phyloP scores from a whole-genome alignment of 2,888 invertebrate species.

The Pterostichus madidus region DNA sequence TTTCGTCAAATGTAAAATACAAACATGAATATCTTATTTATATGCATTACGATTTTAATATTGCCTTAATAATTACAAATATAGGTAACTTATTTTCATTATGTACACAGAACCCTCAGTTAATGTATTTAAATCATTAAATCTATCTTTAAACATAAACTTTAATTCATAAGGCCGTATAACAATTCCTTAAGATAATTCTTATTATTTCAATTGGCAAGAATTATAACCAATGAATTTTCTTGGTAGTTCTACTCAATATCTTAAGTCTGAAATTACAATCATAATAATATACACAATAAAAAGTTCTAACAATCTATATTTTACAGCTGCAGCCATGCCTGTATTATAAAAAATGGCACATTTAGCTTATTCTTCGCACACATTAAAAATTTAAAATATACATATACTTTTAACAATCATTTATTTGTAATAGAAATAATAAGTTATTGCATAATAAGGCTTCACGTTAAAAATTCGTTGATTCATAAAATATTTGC shows the following conservation, averaged over 20 bases:
- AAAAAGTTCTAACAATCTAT: slow-evolving; percentile 45
- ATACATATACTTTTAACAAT: slow-evolving; percentile 50
- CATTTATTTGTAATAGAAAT: slow-evolving; percentile 45
- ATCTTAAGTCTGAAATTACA: slow-evolving; percentile 26
- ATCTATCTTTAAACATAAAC: slow-evolving; percentile 14
- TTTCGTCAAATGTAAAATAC: slow-evolving; percentile 28
- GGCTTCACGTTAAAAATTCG: slow-evolving; percentile 48
- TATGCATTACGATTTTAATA: slow-evolving; percentile 47
- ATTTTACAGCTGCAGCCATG: slow-evolving; percentile 55
- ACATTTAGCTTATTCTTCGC: slow-evolving; percentile 52
- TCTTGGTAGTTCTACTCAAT: slow-evolving; percentile 48
- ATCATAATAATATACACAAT: slow-evolving; percentile 39
- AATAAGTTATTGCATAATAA: slow-evolving; percentile 53
- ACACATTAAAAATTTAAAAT: slow-evolving; percentile 43
- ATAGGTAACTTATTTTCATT: slow-evolving; percentile 66
- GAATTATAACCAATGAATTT: slow-evolving; percentile 61
- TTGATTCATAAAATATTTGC: slow-evolving; percentile 47
- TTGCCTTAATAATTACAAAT: slow-evolving; percentile 59
- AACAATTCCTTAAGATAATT: slow-evolving; percentile 45
- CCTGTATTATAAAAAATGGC: slow-evolving; percentile 64
- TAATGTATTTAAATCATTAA: slow-evolving; percentile 18
- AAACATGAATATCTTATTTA: slow-evolving; percentile 33
- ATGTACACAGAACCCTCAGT: slow-evolving; percentile 64
- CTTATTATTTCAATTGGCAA: slow-evolving; percentile 65
- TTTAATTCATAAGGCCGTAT: slow-evolving; percentile 44